These are phyloP conservation scores for Xiphias gladius DNA, from an alignment of 2,113 vertebrate genomes.

Conservation along the genomic window DNA sequence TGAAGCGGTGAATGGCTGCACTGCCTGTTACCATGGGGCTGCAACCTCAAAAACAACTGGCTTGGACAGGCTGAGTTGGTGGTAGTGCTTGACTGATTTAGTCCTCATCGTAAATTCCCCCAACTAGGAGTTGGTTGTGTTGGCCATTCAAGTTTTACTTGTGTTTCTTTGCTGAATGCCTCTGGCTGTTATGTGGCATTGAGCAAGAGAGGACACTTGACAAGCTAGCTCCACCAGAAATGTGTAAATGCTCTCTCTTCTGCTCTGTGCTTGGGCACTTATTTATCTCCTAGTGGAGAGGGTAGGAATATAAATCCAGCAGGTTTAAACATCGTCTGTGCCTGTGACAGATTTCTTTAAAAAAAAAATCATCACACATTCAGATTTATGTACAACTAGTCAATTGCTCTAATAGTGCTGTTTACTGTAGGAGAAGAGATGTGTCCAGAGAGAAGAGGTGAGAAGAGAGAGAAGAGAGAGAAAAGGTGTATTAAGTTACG, in stretches of 20 bases:
- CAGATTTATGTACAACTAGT: neutral
- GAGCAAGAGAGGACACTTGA: neutral
- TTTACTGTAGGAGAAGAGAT: neutral
- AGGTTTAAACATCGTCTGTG: slow-evolving; percentile 24
- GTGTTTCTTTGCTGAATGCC: neutral
- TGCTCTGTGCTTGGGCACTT: neutral
- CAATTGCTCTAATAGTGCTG: neutral
- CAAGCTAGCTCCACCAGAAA: neutral
- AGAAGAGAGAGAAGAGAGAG: neutral
- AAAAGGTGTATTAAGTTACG: neutral
- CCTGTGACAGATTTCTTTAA: neutral
- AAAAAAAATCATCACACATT: neutral
- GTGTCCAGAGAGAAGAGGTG: neutral
- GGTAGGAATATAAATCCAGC: neutral
- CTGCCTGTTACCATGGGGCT: slow-evolving; percentile 71
- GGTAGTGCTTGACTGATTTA: slow-evolving; percentile 22
- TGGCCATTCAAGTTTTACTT: slow-evolving; percentile 7
- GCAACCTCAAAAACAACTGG: slow-evolving; percentile 63
- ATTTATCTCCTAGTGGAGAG: slow-evolving; percentile 17
- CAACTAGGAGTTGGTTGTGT: neutral
- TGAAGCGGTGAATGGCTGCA: slow-evolving; percentile 67
- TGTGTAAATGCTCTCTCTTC: neutral
- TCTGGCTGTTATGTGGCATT: neutral
- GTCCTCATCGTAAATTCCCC: slow-evolving; percentile 17
- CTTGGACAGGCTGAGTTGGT: slow-evolving; percentile 27